Base-by-base conservation (phyloP, 2,888 invertebrate species). In the Cryptocephalus primarius region DNA sequence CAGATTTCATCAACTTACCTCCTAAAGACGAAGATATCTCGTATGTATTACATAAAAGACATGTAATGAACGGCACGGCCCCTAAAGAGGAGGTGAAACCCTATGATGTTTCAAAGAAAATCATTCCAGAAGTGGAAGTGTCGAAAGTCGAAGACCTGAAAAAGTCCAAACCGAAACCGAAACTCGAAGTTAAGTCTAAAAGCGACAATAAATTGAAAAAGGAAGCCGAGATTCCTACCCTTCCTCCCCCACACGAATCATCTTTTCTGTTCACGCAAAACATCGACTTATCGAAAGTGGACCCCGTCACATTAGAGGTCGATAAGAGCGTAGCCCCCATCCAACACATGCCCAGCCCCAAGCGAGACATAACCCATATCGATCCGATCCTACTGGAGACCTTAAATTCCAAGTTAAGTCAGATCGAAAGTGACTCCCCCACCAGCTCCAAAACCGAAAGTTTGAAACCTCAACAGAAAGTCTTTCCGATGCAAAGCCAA, bases 21-120 rank as follows among this genome's bases (percentile, higher is more conserved):
- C 70, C 70, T 2, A 77, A 76, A 60, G 76, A 75, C 54, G 83
- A 83, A 33, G 89, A 89, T 55, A 89, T 90, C 62, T 86, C 89
- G 0, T 90, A 90, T 60, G 85, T 86, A 8, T 71, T 89, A 43
- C 88, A 89, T 63, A 89, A 89, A 62, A 76, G 88, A 4, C 88
- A 89, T 63, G 78, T 88, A 1, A 85, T 88, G 83, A 89, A 89
- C 62, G 88, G 88, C 1, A 88, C 88, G 0, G 85, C 85, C 0
- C 77, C 81, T 0, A 56, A 71, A 64, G 63, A 66, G 42, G 61
- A 61, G 47, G 42, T 59, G 36, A 55, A 48, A 34, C 34, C 22
- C 14, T 12, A 4, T 9, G 56, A 57, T 14, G 34, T 46, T 31
- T 78, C 79, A 59, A 80, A 77, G 0, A 54, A 52, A 40, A 77